Evolutionary conservation across 2,888 invertebrate species (phyloP), one percentile per base, ranked within the genome.

Genomic region (Lasioglossum leucozonium): DNA sequence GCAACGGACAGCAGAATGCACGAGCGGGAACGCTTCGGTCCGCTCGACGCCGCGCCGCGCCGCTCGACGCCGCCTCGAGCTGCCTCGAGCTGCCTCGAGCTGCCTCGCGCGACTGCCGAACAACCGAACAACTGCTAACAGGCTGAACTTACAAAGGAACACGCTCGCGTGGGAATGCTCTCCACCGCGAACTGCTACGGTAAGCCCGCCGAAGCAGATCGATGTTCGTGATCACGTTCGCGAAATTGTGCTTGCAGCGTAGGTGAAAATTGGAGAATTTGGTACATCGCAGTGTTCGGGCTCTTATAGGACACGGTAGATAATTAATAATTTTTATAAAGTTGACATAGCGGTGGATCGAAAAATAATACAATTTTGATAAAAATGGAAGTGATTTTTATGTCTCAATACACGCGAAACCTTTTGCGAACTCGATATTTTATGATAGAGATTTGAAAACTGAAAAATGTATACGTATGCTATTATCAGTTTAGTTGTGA

Each of bases 1-100:
- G 55, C 11, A 74, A 76, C 76, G 67, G 74, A 88, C 76, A 74
- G 80, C 58, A 83, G 87, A 89, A 89, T 84, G 72, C 86, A 58
- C 42, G 72, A 65, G 58, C 75, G 37, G 72, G 81, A 51, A n/a
- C 44, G 51, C 65, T 72, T 74, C 73, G 47, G 71, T n/a, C 26
- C 13, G 58, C 26, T 26, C 58, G 26, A 30, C 58, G 58, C 58
- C 58, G 58, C 58, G 44, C 44, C 13, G 47, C 47, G 34, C 26
- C 13, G 58, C 26, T 26, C 58, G 26, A 30, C 58, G 58, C 58
- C 58, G 58, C 2, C 40, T 40, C 40, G 40, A 40, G 40, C 40
- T 8, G 47, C 47, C 47, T 51, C 47, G 47, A 47, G 47, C 47
- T 47, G 47, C 47, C 47, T 8, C 47, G 47, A 51, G 62, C 42